Conservation (phyloP, 2,797 vertebrate species). For the Sphenopsis melanotis region DNA sequence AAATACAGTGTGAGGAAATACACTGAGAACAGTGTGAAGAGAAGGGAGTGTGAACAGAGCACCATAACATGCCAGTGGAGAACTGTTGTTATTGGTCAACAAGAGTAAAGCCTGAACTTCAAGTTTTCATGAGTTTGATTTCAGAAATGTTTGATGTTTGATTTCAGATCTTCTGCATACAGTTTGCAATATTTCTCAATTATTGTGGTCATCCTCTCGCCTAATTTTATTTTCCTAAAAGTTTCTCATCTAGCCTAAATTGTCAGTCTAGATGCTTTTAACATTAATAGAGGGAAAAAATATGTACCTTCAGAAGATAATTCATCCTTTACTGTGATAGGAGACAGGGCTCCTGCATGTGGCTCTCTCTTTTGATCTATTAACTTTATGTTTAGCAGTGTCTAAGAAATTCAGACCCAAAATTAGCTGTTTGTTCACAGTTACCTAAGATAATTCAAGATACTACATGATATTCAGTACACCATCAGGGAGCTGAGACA, state of each 20-base stretch:
- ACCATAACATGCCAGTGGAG: neutral
- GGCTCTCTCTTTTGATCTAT: neutral
- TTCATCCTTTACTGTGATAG: neutral
- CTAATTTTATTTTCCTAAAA: neutral
- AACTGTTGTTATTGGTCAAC: neutral
- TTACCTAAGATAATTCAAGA: neutral
- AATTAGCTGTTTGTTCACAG: neutral
- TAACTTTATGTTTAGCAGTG: neutral
- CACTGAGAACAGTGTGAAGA: neutral
- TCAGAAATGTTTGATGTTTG: neutral
- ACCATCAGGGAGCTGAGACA: neutral
- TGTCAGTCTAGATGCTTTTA: neutral
- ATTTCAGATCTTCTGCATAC: neutral
- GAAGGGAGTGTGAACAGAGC: neutral
- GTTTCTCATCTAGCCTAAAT: neutral
- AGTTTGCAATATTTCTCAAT: neutral
- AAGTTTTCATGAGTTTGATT: neutral
- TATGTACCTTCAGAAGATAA: neutral
- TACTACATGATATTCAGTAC: neutral
- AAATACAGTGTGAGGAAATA: neutral
- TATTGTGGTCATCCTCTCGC: neutral
- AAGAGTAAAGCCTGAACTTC: neutral
- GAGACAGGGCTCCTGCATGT: accelerated
- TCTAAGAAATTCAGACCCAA: neutral
- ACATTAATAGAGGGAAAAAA: neutral